Evolutionary conservation across 2,113 vertebrate genomes (phyloP).

Genomic region (Chaetura pelagica): DNA sequence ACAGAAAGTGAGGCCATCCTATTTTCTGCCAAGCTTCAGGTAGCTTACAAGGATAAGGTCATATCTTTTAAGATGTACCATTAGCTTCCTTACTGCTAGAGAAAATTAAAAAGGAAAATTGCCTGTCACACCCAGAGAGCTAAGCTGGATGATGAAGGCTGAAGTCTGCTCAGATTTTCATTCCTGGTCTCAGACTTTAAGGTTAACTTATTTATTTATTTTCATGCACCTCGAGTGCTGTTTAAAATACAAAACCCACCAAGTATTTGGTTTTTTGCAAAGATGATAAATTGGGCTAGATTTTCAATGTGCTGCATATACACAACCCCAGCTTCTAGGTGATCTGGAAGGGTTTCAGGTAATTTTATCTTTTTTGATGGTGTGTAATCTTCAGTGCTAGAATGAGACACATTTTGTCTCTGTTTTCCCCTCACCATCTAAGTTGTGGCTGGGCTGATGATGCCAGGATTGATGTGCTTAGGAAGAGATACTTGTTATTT

Average conservation of each 20-base stretch:
- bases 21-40: conserved; percentile 58
- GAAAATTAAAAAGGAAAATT: conserved; percentile 73
- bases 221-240: conserved; percentile 9
- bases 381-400: conserved; percentile 60
- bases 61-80: conserved; percentile 63
- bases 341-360: conserved; percentile 31
- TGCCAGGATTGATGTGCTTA: conserved; percentile 43
- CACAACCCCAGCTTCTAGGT: conserved; percentile 35
- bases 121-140: conserved; percentile 66
- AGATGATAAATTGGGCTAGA: conserved; percentile 46
- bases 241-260: conserved; percentile 56
- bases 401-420: conserved; percentile 59
- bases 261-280: conserved; percentile 33
- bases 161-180: conserved; percentile 46
- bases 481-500: conserved; percentile 50
- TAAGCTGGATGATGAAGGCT: conserved; percentile 61
- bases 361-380: conserved; percentile 64
- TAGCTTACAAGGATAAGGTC: conserved; percentile 65
- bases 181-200: conserved; percentile 39
- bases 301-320: conserved; percentile 39
- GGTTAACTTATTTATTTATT: conserved; percentile 62
- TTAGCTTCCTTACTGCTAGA: conserved; percentile 60
- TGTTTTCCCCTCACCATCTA: conserved; percentile 41
- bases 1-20: conserved; percentile 8
- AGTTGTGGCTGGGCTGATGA: conserved; percentile 28